These are phyloP conservation scores for Apotomis betuletana DNA, from an alignment of 2,888 invertebrate species.

Conservation along the genomic window DNA sequence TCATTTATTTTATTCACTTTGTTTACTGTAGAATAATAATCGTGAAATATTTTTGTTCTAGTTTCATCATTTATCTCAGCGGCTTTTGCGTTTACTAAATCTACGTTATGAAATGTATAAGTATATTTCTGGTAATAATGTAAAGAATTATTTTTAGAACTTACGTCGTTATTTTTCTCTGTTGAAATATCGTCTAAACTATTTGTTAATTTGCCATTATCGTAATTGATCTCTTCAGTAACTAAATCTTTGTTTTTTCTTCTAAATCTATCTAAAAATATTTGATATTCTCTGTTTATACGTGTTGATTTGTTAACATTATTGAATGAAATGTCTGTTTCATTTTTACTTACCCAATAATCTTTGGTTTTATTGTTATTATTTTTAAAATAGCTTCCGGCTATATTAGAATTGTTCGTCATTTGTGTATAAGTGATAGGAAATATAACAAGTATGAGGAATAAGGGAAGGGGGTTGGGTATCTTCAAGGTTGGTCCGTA, in stretches of 20 bases:
- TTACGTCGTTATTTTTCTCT: constrained; percentile 36
- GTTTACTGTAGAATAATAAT: constrained; percentile 73
- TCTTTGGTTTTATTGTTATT: constrained; percentile 27
- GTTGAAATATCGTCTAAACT: constrained; percentile 40
- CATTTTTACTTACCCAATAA: constrained; percentile 18
- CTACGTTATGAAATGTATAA: constrained; percentile 33
- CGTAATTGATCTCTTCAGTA: constrained; percentile 44
- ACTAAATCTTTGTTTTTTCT: constrained; percentile 58
- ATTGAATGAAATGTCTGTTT: constrained; percentile 43
- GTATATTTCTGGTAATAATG: constrained; percentile 28
- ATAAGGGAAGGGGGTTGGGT: constrained; percentile 58
- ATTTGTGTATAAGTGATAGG: constrained; percentile 65
- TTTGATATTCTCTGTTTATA: constrained; percentile 61
- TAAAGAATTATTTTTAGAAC: constrained; percentile 36
- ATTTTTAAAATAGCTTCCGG: constrained; percentile 37
- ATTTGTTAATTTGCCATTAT: constrained; percentile 44
- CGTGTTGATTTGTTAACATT: constrained; percentile 48
- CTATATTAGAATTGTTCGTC: constrained; percentile 46
- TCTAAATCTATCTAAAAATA: constrained; percentile 64
- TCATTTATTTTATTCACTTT: constrained; percentile 51
- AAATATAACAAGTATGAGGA: constrained; percentile 54
- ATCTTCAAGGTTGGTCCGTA: constrained; percentile 65
- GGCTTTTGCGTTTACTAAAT: constrained; percentile 42
- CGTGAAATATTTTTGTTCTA: constrained; percentile 69
- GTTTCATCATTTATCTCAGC: constrained; percentile 66